Base-by-base conservation (phyloP, 2,888 invertebrate species). In the Marasmarcha lunaedactyla region DNA sequence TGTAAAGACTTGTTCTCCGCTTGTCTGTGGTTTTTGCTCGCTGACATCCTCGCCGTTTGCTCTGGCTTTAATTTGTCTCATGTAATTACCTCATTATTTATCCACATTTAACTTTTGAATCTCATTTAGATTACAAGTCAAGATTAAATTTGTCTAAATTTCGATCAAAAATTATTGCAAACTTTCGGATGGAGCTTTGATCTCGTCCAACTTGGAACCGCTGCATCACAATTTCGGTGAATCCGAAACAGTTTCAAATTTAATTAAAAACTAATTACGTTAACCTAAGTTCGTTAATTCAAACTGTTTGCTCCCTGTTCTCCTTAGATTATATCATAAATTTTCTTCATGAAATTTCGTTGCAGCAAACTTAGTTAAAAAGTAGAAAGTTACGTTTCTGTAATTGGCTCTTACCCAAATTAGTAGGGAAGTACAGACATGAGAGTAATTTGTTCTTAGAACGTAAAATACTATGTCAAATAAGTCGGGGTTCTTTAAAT, bases 31-130 rank as follows among this genome's bases (percentile, higher is more conserved):
- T 79, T 81, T 81, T 81, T 79, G 77, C 63, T 38, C 42, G 48
- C 51, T 71, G 79, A 73, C 76, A 76, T 76, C 72, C 69, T 68
- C 71, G 70, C 63, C 58, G 58, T 52, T 56, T 53, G 56, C 48
- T 51, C 20, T 52, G 57, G 64, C 63, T 69, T 70, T 64, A 69
- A 67, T 71, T 63, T 63, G 63, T 66, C 64, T 52, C 62, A 69
- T 73, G 73, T 76, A 76, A 77, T 76, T 72, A 74, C 68, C 63
- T 71, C 67, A 67, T 69, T 66, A 69, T 67, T 65, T 63, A 59
- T 62, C 60, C 57, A 48, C 52, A 47, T 51, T 10, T 30, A 7
- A 30, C 30, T 30, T 10, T 10, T n/a, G 6, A 4, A 11, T 4
- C 30, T 30, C 33, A 42, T 46, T 46, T 45, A 20, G 20, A 20